Conservation (phyloP, 2,113 vertebrate species). For the Equus przewalskii region DNA sequence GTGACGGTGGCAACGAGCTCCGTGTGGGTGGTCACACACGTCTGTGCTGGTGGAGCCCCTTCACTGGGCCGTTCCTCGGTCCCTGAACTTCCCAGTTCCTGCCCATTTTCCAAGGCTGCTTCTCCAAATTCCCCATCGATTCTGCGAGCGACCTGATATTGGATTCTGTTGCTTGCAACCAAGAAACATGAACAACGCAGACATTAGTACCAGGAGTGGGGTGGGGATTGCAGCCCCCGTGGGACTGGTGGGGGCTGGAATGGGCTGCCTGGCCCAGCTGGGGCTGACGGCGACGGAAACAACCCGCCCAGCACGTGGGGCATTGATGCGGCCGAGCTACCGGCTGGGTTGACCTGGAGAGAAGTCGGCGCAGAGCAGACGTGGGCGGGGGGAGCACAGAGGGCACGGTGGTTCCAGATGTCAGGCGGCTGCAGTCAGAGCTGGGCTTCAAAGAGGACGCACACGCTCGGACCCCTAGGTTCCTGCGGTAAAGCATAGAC, state of each 20-base stretch:
- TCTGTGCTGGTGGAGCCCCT: accelerated
- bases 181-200: not conserved
- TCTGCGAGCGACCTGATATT: not conserved
- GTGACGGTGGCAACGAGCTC: too few relatives aligned
- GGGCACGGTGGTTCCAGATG: accelerated
- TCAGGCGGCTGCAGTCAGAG: accelerated
- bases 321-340: accelerated
- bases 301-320: accelerated
- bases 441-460: not conserved
- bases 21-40: not conserved
- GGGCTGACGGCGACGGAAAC: accelerated
- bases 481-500: accelerated
- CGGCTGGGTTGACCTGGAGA: accelerated
- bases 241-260: accelerated
- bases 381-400: accelerated
- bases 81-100: not conserved
- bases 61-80: not conserved
- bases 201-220: not conserved
- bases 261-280: too few relatives aligned
- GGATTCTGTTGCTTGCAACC: not conserved
- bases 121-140: not conserved
- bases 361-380: not conserved
- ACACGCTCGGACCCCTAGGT: accelerated
- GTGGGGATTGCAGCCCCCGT: accelerated
- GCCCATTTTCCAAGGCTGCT: not conserved